Evolutionary conservation across 2,797 vertebrate genomes (phyloP).

Genomic region (Poeciliopsis turneri): DNA sequence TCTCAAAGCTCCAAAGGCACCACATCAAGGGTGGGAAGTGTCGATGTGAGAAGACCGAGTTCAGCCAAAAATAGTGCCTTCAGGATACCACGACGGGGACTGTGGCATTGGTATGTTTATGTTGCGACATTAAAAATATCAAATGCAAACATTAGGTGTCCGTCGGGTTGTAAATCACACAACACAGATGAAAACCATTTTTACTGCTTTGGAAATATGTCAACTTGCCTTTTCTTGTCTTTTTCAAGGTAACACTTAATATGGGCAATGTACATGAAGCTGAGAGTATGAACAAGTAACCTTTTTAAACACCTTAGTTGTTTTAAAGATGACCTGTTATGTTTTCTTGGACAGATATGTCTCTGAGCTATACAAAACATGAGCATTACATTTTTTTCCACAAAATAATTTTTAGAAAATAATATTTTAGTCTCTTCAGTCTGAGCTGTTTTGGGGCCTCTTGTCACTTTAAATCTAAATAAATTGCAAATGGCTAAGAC

Average conservation of each 20-base stretch:
- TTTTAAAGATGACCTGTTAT: not conserved
- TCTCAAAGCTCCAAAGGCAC: slow-evolving; percentile 53
- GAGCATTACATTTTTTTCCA: too few species aligned
- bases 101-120: not conserved
- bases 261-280: not conserved
- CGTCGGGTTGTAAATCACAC: not conserved
- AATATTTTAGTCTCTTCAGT: too few species aligned
- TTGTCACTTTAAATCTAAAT: too few species aligned
- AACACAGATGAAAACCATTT: slow-evolving; percentile 1
- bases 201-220: not conserved
- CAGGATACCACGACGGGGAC: not conserved
- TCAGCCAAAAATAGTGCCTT: slow-evolving; percentile 10
- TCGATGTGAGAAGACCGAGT: slow-evolving; percentile 57
- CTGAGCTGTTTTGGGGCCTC: too few species aligned
- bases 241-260: not conserved
- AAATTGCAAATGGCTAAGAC: too few species aligned
- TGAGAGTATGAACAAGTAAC: not conserved
- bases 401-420: too few species aligned
- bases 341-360: too few species aligned
- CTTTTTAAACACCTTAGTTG: not conserved
- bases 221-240: not conserved
- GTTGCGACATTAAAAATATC: slow-evolving; percentile 9
- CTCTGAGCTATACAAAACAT: too few species aligned
- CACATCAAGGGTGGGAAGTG: slow-evolving; percentile 63
- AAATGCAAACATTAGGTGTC: slow-evolving; percentile 1